Evolutionary conservation across 2,113 vertebrate genomes (phyloP).

Genomic region (Rousettus leschenaultii): DNA sequence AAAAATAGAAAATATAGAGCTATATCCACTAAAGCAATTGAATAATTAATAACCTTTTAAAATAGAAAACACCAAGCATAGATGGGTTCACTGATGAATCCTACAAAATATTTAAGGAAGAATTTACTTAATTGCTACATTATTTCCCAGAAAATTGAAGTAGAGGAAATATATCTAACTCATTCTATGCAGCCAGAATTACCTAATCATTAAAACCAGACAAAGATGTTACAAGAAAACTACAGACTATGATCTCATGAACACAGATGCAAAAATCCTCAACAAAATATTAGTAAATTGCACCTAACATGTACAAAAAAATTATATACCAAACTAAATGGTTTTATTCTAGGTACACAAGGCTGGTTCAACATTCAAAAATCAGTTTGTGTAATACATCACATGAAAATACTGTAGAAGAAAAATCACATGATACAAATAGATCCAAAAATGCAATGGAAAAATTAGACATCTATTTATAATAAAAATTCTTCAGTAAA

Average conservation of each 20-base stretch:
- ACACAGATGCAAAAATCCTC: background rate
- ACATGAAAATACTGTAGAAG: background rate
- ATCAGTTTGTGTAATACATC: background rate
- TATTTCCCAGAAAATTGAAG: background rate
- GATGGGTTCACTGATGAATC: background rate
- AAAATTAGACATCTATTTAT: background rate
- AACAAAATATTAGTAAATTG: background rate
- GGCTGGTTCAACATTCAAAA: background rate
- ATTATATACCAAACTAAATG: background rate
- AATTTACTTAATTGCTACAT: background rate
- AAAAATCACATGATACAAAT: background rate
- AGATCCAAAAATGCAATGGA: background rate
- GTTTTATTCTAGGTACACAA: background rate
- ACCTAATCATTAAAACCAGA: background rate
- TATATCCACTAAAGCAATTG: background rate
- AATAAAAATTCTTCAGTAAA: background rate
- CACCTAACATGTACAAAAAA: background rate
- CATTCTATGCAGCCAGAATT: background rate
- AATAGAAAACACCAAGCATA: background rate
- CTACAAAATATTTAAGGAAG: background rate
- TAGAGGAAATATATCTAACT: background rate
- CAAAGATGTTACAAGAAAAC: background rate
- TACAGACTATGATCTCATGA: background rate
- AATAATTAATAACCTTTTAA: background rate
- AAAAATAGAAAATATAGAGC: background rate